Conservation (phyloP, 2,113 vertebrate species). For the Erinaceus europaeus region DNA sequence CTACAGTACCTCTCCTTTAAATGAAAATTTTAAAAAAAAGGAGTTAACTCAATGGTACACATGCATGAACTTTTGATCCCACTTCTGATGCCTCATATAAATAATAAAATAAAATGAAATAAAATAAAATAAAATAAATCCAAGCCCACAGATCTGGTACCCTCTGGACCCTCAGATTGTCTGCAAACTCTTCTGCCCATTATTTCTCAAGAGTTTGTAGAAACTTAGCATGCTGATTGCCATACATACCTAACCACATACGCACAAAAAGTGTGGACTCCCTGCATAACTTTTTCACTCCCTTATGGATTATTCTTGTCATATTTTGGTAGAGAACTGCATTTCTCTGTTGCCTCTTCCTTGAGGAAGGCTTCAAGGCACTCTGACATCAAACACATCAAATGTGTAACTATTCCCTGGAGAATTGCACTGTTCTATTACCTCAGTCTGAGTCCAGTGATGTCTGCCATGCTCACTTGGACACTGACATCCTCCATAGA, state of each 20-base stretch:
- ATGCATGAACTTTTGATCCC: no score
- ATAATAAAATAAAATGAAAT: no score
- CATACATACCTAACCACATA: no score
- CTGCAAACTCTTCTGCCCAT: not conserved
- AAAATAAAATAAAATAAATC: no score
- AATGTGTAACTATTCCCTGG: not conserved
- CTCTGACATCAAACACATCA: not conserved
- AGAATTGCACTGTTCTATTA: not conserved
- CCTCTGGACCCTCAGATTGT: no score
- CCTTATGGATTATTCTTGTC: no score
- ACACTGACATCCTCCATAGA: not conserved
- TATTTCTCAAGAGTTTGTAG: not conserved
- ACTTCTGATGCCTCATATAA: no score
- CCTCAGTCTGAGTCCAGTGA: not conserved
- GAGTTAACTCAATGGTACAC: no score
- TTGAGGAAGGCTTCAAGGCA: not conserved
- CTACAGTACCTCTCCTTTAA: no score
- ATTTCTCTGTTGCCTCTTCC: no score
- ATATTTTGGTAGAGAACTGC: not conserved
- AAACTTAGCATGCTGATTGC: not conserved
- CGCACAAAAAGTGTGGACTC: not conserved
- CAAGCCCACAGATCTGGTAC: no score
- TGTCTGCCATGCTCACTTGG: not conserved
- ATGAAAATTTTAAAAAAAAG: no score
- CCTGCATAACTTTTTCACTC: not conserved